Percentiles rank a stretch among this genome's conserved stretches.
Evolutionary conservation across 2,888 invertebrate genomes (phyloP).

Genomic region (Pediacus dermestoides): DNA sequence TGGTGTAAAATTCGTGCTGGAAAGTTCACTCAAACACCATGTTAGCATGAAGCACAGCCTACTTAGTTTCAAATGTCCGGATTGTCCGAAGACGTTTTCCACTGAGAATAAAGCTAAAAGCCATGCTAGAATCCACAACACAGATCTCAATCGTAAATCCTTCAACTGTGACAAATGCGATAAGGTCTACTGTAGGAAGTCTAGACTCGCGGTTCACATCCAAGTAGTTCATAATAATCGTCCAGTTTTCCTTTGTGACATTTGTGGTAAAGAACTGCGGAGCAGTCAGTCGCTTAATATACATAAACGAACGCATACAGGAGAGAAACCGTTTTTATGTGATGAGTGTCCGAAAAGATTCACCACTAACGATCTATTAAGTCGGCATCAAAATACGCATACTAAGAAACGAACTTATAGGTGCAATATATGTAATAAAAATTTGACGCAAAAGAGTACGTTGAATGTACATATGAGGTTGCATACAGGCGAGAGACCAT

Average conservation of each 20-base stretch:
- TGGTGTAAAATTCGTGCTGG: too few species aligned
- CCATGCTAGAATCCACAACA: too few species aligned
- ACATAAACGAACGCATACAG: slow-evolving; percentile 4
- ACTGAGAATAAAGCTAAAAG: too few species aligned
- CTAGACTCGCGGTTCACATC: too few species aligned
- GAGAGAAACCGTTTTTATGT: slow-evolving; percentile 1
- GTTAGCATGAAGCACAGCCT: too few species aligned
- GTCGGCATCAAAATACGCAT: slow-evolving; percentile 43
- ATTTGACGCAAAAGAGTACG: slow-evolving; percentile 51
- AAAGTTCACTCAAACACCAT: too few species aligned
- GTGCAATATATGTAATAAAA: slow-evolving; percentile 52
- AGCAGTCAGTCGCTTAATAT: slow-evolving; percentile 13
- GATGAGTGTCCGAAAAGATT: slow-evolving; percentile 13
- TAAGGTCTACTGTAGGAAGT: too few species aligned
- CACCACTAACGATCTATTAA: slow-evolving; percentile 26
- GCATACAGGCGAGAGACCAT: slow-evolving; percentile 53
- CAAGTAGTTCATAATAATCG: too few species aligned
- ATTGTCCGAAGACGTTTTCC: too few species aligned
- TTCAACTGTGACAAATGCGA: too few species aligned
- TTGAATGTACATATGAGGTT: slow-evolving; percentile 49
- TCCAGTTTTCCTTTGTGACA: slow-evolving; percentile 48
- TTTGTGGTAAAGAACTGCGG: slow-evolving; percentile 44
- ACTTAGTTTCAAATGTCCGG: too few species aligned
- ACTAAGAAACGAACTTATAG: slow-evolving; percentile 54
- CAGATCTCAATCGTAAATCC: too few species aligned